Evolutionary conservation across 2,888 invertebrate genomes (phyloP).

Genomic region (Eurytoma adleriae): DNA sequence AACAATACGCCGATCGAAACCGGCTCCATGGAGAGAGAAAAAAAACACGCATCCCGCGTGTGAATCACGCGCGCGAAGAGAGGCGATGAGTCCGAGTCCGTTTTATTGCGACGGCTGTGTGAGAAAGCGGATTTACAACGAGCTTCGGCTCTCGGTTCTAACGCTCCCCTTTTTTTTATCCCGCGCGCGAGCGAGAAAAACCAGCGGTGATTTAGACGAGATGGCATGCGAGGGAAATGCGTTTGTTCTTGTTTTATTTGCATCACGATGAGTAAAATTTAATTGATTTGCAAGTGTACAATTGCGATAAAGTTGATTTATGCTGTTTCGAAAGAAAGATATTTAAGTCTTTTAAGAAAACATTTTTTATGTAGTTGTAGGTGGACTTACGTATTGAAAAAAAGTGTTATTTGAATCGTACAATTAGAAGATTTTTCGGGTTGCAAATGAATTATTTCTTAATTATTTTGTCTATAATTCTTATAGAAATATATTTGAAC

Average conservation of each 20-base stretch:
- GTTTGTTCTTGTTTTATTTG: background rate
- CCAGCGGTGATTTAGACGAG: slow-evolving; percentile 11
- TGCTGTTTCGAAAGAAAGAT: background rate
- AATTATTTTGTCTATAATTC: too few species aligned
- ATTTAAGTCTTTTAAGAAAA: background rate
- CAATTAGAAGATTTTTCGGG: too few species aligned
- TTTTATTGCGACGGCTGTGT: too few species aligned
- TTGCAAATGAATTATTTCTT: too few species aligned
- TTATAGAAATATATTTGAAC: too few species aligned
- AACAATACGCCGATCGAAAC: background rate
- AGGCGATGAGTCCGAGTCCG: too few species aligned
- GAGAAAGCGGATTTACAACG: too few species aligned
- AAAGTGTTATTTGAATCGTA: too few species aligned
- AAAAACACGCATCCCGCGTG: too few species aligned
- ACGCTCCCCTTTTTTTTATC: slow-evolving; percentile 12
- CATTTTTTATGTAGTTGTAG: background rate
- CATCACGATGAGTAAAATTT: background rate
- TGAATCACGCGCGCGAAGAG: background rate
- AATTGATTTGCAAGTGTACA: background rate
- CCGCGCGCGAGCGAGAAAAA: background rate
- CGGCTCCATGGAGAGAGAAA: background rate
- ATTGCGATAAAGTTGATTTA: background rate
- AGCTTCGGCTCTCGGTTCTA: background rate
- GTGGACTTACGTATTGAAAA: too few species aligned
- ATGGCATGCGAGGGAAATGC: background rate